phyloP scores from a whole-genome alignment of 2,888 invertebrate species.

The Rambutsinella grinnellia region DNA sequence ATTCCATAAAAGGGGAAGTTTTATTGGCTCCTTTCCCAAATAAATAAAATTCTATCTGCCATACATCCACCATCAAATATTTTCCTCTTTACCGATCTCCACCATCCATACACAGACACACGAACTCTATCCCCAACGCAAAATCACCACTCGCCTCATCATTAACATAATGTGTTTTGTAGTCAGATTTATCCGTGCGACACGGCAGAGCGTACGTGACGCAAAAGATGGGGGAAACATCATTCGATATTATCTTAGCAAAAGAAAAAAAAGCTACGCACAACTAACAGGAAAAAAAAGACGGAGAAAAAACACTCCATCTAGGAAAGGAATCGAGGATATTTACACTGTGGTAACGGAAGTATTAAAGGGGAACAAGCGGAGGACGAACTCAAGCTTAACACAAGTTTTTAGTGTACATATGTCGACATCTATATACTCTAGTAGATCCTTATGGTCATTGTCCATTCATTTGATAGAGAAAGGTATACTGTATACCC shows the following conservation, averaged over 20 bases:
- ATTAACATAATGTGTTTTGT: conserved; percentile 13
- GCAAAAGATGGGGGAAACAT: background rate
- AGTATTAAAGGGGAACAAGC: conserved; percentile 35
- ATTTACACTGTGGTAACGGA: conserved; percentile 48
- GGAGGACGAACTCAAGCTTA: background rate
- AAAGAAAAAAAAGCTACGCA: background rate
- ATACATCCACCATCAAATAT: no score
- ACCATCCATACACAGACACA: background rate
- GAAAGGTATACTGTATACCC: no score
- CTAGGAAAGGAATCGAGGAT: conserved; percentile 17
- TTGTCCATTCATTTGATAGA: no score
- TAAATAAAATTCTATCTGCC: no score
- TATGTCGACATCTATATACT: background rate
- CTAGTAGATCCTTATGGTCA: no score
- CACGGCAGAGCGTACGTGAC: conserved; percentile 22
- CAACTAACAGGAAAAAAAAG: background rate
- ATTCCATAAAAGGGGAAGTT: no score
- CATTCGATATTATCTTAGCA: background rate
- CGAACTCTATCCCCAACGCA: background rate
- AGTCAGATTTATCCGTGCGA: conserved; percentile 21
- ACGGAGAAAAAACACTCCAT: background rate
- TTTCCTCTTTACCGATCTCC: no score
- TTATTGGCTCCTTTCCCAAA: no score
- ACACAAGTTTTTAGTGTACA: background rate
- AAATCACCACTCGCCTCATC: background rate